These are phyloP conservation scores for Pseudopleuronectes americanus DNA, from an alignment of 2,797 vertebrate species.

Conservation along the genomic window DNA sequence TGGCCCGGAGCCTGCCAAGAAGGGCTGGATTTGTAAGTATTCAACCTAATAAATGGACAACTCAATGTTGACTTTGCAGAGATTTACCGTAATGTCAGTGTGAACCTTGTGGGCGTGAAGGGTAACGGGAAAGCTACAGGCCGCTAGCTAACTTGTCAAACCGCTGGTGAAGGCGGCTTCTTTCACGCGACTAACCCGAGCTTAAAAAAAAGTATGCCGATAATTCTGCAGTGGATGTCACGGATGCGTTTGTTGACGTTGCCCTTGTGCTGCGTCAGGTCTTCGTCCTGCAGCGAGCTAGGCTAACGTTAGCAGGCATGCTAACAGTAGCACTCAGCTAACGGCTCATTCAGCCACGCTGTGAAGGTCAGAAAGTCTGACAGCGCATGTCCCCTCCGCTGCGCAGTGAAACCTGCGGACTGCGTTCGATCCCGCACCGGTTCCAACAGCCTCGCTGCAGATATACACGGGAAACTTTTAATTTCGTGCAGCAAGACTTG, in stretches of 20 bases:
- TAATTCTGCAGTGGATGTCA: rapidly evolving
- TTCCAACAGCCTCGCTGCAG: no score
- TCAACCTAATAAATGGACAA: background rate
- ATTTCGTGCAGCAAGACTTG: no score
- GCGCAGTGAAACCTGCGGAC: background rate
- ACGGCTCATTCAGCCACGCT: constrained; percentile 72
- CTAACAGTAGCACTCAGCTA: constrained; percentile 61
- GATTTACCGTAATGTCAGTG: background rate
- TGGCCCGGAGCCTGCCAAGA: constrained; percentile 88
- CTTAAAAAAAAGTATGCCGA: background rate
- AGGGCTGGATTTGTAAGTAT: constrained; percentile 90
- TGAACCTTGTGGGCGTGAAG: constrained; percentile 63
- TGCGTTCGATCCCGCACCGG: no score
- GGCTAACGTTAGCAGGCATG: constrained; percentile 41
- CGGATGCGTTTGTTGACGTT: constrained; percentile 3
- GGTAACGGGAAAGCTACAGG: constrained; percentile 73
- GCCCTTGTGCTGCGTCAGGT: constrained; percentile 45
- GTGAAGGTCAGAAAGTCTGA: constrained; percentile 81
- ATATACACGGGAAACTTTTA: no score
- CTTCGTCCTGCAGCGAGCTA: constrained; percentile 5
- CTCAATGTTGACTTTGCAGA: background rate
- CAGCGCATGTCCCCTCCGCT: constrained; percentile 49
- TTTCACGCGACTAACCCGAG: rapidly evolving
- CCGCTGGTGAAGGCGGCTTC: background rate
- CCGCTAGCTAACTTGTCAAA: constrained; percentile 53